Evolutionary conservation across 2,113 vertebrate species (phyloP).

Genomic region (Brachyistius frenatus): DNA sequence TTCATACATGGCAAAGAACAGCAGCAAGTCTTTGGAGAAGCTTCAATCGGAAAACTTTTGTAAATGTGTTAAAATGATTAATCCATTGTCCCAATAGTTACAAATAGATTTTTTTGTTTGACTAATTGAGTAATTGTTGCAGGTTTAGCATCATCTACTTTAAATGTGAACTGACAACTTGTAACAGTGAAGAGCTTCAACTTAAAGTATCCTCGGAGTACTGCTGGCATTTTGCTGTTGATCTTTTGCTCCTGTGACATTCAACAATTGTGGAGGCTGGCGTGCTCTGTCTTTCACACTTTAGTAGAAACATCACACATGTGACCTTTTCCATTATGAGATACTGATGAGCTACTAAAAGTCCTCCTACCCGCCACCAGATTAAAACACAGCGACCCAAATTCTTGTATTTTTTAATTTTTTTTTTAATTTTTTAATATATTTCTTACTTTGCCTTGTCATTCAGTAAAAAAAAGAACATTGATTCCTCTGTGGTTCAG

Average conservation of each 20-base stretch:
- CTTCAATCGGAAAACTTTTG: no score
- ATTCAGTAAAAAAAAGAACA: background rate
- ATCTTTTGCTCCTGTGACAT: constrained; percentile 56
- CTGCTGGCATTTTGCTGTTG: constrained; percentile 54
- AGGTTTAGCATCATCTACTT: no score
- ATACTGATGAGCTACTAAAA: background rate
- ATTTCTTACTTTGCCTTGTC: background rate
- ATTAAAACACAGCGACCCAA: background rate
- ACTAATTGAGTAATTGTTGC: no score
- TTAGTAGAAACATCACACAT: constrained; percentile 13
- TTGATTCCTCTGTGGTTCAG: background rate
- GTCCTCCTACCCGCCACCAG: background rate
- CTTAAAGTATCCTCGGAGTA: background rate
- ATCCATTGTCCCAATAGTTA: no score
- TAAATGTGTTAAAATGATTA: no score
- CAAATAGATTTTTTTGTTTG: no score
- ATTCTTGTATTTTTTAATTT: background rate
- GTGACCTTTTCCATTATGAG: constrained; percentile 46
- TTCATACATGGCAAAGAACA: no score
- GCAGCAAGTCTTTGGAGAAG: no score
- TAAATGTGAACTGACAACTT: no score
- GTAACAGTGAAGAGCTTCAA: no score
- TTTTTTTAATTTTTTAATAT: background rate
- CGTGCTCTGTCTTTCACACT: constrained; percentile 3
- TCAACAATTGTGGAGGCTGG: constrained; percentile 34